Base-by-base conservation (phyloP, 2,797 vertebrate genomes). In the Enteromius radiatus region DNA sequence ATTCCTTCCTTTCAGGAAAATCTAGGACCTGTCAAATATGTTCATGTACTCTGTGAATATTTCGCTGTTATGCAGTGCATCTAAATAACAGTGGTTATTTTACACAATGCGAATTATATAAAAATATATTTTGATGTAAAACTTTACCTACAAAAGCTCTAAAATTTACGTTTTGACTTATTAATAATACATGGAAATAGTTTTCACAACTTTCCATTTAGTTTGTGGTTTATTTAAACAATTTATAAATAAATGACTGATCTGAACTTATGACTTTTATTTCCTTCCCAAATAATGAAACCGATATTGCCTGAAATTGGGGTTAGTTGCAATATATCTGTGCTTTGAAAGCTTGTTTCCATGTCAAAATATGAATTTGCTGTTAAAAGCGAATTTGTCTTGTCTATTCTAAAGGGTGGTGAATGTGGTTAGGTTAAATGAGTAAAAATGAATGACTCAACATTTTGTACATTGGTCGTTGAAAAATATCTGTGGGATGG, bases 401-500 rank as follows among this genome's bases (percentile, higher is more conserved):
- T 76, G 64, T 49, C 61, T 69, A 47, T 80, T 77, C 36, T 73
- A 49, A 78, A 54, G 12, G 68, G 49, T 68, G 54, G 71, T 67
- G 47, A 82, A 76, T 45, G 80, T 56, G 80, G 80, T 75, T 76
- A 63, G 64, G 80, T 67, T 75, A 79, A 83, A 64, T 31, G 10
- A 81, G 56, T 69, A 61, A 83, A 71, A 54, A 80, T 69, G 76
- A 67, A 80, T 76, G 81, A 80, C 45, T 80, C 64, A 70, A 45
- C 9, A 21, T 74, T 59, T 65, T 61, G 69, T 61, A 56, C 41
- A 36, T 67, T 26, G 49, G n/a, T 74, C 23, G 1, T 43, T 54
- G 67, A 76, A 41, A 71, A 75, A 82, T 71, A 82, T 71, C 80
- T 82, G 80, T 68, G 80, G 80, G 36, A 23, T 76, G 80, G 80